phyloP scores from a whole-genome alignment of 1,140 invertebrate genomes.

The Rhopalosiphum padi region DNA sequence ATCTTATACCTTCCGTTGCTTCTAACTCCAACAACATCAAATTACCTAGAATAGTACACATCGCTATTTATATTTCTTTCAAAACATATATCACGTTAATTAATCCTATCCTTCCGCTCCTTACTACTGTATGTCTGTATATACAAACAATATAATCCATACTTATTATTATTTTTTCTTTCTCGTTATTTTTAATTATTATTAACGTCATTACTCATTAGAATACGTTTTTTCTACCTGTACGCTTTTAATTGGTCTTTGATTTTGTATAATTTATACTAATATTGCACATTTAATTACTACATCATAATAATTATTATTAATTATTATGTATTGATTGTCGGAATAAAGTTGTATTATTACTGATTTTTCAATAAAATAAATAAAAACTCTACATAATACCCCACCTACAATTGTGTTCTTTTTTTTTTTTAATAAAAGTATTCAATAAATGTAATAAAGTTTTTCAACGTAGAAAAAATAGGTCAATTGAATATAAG shows the following conservation, averaged over 20 bases:
- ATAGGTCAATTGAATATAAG: no score
- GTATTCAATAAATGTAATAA: background rate
- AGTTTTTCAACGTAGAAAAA: no score
- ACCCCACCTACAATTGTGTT: background rate
- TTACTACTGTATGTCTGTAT: background rate
- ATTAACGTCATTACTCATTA: no score
- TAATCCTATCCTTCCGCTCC: background rate
- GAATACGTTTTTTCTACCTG: background rate
- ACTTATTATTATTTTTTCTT: background rate
- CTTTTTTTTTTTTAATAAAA: background rate
- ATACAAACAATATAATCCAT: background rate
- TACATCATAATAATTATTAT: background rate
- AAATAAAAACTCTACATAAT: background rate
- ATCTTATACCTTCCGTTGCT: background rate
- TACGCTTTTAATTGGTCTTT: background rate
- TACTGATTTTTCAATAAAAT: background rate
- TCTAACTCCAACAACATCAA: background rate
- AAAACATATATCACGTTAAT: background rate
- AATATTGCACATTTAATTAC: background rate
- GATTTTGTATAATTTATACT: background rate
- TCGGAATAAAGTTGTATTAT: background rate
- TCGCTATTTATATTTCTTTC: background rate
- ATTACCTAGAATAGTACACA: background rate
- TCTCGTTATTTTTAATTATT: background rate
- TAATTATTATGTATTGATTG: background rate